Evolutionary conservation across 2,888 invertebrate genomes (phyloP), one percentile per base, ranked within the genome.

Genomic region (Cryptocephalus primarius): DNA sequence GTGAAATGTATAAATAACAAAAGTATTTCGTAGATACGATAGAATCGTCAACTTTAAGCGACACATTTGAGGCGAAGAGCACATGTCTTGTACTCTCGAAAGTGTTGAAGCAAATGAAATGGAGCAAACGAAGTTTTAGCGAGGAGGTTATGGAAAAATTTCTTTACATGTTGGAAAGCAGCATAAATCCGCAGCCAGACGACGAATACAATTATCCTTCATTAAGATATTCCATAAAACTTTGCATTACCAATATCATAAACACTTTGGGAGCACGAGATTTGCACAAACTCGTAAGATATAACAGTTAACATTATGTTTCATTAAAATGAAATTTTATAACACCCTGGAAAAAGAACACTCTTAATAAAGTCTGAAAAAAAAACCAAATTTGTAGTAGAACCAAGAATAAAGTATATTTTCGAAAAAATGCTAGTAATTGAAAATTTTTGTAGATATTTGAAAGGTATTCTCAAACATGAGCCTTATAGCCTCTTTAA

Each of bases 171-270:
- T 76, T 76, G 48, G 67, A 73, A 14, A 61, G 62, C 13, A 74
- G 74, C 48, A 65, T 75, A n/a, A 53, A 55, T 11, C 52, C 60
- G 0, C 50, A 54, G 42, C 33, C 60, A 22, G 22, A 22, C 22
- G 57, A 57, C 22, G 43, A 57, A 6, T 53, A 56, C 6, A 57
- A 59, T 1, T 73, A 72, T 44, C 60, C 55, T 1, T 65, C 67
- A 38, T 55, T 79, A 45, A 68, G 67, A 34, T 74, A 71, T 52
- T 75, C 77, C 2, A 68, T 79, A 8, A 77, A 78, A 57, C 71
- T 76, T 1, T 79, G 77, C 52, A 57, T 80, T 1, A 68, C 73
- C 32, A 69, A 75, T 13, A 71, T 75, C 9, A 72, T 77, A 11
- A 69, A 72, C 42, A 72, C 75, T 51, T 68, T 75, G 10, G 57